Evolutionary conservation across 1,140 invertebrate species (phyloP), one percentile per base, ranked within the genome.

Genomic region (Idris sp.): DNA sequence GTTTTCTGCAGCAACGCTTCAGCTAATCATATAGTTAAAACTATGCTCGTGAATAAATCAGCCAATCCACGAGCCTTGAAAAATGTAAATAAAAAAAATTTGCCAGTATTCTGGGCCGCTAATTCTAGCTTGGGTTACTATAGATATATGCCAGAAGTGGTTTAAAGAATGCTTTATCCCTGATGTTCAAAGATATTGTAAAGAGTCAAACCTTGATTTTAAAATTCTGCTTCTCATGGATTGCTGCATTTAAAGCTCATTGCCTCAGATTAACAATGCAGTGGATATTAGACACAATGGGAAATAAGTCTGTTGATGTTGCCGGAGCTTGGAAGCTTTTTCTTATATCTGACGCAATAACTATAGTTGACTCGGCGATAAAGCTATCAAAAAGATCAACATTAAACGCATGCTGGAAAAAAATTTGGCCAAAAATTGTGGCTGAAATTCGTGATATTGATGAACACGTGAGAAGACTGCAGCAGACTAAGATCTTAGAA

Each of bases 161-260:
- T 79, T 84, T 61, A 19, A 16, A 2, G 14, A 76, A 28, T 44
- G 41, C 33, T 82, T 80, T 44, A 38, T 76, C 9, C 59, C 74
- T 36, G 62, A 75, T 61, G 56, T 79, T 26, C 35, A 80, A 58
- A 16, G 43, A 38, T 86, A 83, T 75, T 79, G 79, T 16, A 35
- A 53, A 5, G 30, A 30, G 43, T 83, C 86, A 61, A 68, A 84
- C 62, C 73, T 87, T 22, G 75, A 77, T 11, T 88, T 84, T 78
- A 86, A 88, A 81, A 80, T 85, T 48, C 44, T 88, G 9, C 72
- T 89, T 22, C 59, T 89, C 44, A 61, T 89, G 2, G 88, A 89
- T 88, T 54, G 40, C 69, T 16, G 74, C 68, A 19, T 81, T 79
- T 31, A 71, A 76, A 18, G 35, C 61, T 40, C 51, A 64, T 10